Evolutionary conservation across 1,140 invertebrate genomes (phyloP), one percentile per base, ranked within the genome.

Genomic region (Drosophila quadrilineata): DNA sequence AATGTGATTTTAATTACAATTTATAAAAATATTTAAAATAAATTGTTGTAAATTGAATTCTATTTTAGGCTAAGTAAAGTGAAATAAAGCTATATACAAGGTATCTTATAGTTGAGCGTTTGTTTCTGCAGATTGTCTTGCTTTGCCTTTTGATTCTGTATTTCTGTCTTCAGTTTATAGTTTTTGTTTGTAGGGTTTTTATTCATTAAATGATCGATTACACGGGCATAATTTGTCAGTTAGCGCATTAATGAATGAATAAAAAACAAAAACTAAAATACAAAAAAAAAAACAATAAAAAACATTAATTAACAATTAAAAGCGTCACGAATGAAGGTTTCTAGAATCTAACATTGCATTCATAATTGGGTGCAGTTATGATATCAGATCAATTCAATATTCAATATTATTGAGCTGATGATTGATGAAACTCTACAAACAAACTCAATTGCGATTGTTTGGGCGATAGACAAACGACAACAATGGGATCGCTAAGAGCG

Each of bases 261-360:
- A 53, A 85, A 28, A 22, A 45, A 57, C 57, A 79, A n/a, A n/a
- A n/a, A n/a, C n/a, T n/a, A n/a, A n/a, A n/a, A n/a, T n/a, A n/a
- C n/a, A n/a, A n/a, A n/a, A n/a, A n/a, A n/a, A n/a, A n/a, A n/a
- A n/a, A n/a, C n/a, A n/a, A n/a, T n/a, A n/a, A n/a, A n/a, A n/a
- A n/a, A 84, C 69, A 76, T 79, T 79, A 79, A 79, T 85, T 79
- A 79, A 59, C 79, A 62, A 85, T 79, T 85, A 74, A 71, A 64
- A 40, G 56, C 52, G 64, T 35, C 66, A 49, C 31, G 54, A 70
- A 58, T n/a, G 75, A 79, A 79, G 75, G 75, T 80, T 79, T 67
- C 40, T 54, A 63, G 59, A 68, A 45, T 68, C 19, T 14, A n/a
- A 35, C 21, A n/a, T 31, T 35, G 58, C 58, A 49, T 16, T 43